These are phyloP conservation scores for Epizoanthus illoricatus DNA, from an alignment of 92 coral and sea anemone genomes.

Conservation along the genomic window DNA sequence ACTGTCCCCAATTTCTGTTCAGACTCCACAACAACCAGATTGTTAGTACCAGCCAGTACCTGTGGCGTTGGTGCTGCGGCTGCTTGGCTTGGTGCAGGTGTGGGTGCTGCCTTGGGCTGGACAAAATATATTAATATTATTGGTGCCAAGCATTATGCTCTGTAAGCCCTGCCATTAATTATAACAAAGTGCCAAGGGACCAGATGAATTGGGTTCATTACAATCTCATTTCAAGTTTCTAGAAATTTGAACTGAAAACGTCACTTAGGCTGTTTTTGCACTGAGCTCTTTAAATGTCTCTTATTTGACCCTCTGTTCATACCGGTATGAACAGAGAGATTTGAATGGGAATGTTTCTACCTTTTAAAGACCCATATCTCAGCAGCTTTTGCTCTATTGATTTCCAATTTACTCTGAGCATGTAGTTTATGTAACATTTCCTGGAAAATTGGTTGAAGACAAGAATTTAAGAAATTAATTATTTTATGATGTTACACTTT, in stretches of 20 bases:
- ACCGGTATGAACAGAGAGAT: no score
- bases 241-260: no score
- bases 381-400: background rate
- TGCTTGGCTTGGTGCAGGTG: conserved; percentile 63
- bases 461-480: background rate
- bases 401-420: background rate
- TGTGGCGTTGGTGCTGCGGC: conserved; percentile 58
- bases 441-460: background rate
- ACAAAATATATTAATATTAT: background rate
- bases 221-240: no score
- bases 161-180: no score
- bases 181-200: no score
- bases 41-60: conserved; percentile 30
- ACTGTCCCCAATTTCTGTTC: no score
- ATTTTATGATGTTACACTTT: no score
- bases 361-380: background rate
- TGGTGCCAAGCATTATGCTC: background rate
- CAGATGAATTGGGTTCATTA: no score
- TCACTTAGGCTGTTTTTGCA: no score
- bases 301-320: no score
- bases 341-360: background rate
- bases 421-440: background rate
- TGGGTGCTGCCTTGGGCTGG: conserved; percentile 73
- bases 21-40: no score
- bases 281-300: no score